Conservation (phyloP, 2,113 vertebrate species). For the Lichenostomus cassidix region DNA sequence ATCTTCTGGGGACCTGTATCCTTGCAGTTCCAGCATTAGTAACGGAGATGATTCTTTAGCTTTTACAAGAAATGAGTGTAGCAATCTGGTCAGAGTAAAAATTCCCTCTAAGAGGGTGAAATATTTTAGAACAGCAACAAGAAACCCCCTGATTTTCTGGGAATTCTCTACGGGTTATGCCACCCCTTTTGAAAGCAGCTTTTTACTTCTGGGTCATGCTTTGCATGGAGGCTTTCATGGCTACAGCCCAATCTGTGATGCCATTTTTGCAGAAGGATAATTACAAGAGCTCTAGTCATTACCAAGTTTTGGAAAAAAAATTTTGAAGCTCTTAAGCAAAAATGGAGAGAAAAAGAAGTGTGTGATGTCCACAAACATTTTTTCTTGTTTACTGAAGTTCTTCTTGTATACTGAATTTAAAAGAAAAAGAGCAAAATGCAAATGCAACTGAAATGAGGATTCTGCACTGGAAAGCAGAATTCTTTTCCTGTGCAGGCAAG, state of each 20-base stretch:
- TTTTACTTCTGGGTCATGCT: slow-evolving; percentile 48
- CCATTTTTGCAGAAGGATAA: slow-evolving; percentile 49
- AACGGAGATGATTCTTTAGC: background rate
- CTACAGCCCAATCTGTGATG: slow-evolving; percentile 3
- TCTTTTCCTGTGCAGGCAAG: background rate
- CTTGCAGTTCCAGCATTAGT: background rate
- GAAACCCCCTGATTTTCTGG: slow-evolving; percentile 17
- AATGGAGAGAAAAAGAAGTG: background rate
- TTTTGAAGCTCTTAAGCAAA: slow-evolving; percentile 6
- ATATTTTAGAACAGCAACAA: background rate
- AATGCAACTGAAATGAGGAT: background rate
- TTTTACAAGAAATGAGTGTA: background rate
- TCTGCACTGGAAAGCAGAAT: background rate
- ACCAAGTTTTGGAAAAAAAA: background rate
- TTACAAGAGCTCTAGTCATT: background rate
- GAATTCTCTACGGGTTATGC: slow-evolving; percentile 2
- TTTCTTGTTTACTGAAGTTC: background rate
- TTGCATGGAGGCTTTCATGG: slow-evolving; percentile 71
- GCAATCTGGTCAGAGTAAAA: background rate
- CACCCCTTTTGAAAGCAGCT: slow-evolving; percentile 66
- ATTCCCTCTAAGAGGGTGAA: background rate
- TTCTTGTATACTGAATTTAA: background rate
- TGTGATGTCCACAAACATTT: background rate
- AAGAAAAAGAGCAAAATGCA: background rate
- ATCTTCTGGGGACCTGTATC: background rate